Conservation (phyloP, 2,888 invertebrate genomes). For the Dusona sp. region DNA sequence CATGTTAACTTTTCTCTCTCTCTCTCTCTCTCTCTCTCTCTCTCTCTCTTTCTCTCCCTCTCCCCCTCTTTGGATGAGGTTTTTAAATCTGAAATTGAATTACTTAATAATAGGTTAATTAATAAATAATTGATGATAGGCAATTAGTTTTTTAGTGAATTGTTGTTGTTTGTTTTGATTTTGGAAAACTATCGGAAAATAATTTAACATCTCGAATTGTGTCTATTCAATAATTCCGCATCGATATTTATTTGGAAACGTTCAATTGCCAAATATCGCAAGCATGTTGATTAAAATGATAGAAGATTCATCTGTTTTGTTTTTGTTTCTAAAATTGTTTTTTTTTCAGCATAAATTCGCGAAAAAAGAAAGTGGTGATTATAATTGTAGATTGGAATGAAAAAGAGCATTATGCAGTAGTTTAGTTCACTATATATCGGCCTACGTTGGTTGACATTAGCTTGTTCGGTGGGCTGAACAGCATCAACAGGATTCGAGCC, state of each 20-base stretch:
- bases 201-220: background rate
- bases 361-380: background rate
- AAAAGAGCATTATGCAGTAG: conserved; percentile 66
- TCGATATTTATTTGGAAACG: background rate
- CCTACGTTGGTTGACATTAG: conserved; percentile 78
- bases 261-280: background rate
- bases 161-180: too few species aligned
- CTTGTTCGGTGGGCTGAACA: conserved; percentile 83
- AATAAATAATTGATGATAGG: background rate
- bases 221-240: background rate
- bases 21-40: too few species aligned
- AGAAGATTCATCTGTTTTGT: background rate
- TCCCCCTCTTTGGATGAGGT: too few species aligned
- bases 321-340: background rate
- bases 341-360: background rate
- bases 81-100: too few species aligned
- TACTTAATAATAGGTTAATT: too few species aligned
- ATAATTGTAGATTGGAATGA: conserved; percentile 49
- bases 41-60: too few species aligned
- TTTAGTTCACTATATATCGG: conserved; percentile 73
- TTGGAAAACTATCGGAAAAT: too few species aligned
- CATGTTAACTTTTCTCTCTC: background rate
- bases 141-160: too few species aligned
- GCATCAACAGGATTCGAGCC: conserved; percentile 79
- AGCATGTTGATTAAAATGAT: background rate